A percentile compares a stretch with the other conserved stretches of the same genome.
These are phyloP conservation scores for Acipenser oxyrinchus DNA, from an alignment of 2,797 vertebrate species.

Conservation along the genomic window DNA sequence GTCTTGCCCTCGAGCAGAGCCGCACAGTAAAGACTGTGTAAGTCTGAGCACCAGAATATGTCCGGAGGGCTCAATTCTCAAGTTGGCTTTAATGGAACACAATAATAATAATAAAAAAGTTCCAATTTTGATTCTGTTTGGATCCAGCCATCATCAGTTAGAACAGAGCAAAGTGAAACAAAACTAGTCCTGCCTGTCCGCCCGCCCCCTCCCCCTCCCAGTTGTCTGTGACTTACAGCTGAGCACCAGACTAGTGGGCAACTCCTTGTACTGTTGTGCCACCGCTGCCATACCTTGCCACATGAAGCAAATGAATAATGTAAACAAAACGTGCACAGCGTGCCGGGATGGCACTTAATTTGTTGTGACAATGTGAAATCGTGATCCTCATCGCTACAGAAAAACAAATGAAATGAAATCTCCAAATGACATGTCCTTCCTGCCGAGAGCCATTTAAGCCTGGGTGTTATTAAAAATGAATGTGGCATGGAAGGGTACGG, in stretches of 20 bases:
- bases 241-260: no score
- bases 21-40: not conserved
- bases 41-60: conserved; percentile 1
- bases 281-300: not conserved
- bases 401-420: not conserved
- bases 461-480: conserved; percentile 4
- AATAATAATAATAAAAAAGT: not conserved
- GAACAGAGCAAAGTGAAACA: no score
- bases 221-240: no score
- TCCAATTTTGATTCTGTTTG: not conserved
- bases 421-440: conserved; percentile 2
- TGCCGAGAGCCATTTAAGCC: not conserved
- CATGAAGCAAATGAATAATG: no score
- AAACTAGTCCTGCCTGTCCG: not conserved
- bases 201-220: no score
- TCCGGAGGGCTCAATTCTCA: not conserved
- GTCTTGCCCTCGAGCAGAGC: not conserved
- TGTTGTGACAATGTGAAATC: not conserved
- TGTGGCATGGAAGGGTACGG: not conserved
- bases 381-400: not conserved
- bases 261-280: not conserved
- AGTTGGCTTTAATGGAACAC: not conserved
- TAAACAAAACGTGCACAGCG: not conserved
- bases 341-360: not conserved
- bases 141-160: not conserved